phyloP scores from a whole-genome alignment of 2,797 vertebrate species.

The Anabacerthia variegaticeps region DNA sequence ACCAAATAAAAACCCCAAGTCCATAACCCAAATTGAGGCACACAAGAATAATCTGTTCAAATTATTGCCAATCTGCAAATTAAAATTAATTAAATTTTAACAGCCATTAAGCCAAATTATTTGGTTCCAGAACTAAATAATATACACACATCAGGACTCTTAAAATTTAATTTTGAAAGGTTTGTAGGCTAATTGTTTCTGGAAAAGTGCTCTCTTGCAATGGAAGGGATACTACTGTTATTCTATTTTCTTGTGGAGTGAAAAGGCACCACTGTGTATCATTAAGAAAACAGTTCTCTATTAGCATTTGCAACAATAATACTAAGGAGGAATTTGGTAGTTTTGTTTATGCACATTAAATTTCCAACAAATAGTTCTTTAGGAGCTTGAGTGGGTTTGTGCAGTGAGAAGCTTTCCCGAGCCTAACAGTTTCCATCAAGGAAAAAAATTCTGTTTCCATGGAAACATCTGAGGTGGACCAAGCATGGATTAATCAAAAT shows the following conservation, averaged over 20 bases:
- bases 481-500: conserved; percentile 83
- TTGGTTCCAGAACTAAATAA: neutral
- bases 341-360: conserved; percentile 69
- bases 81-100: neutral
- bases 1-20: neutral
- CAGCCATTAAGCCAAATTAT: neutral
- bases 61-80: neutral
- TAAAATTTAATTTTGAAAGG: neutral
- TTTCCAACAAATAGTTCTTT: conserved; percentile 71
- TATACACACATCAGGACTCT: neutral
- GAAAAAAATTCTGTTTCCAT: conserved; percentile 79
- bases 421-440: conserved; percentile 74
- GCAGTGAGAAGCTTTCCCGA: conserved; percentile 64
- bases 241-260: neutral
- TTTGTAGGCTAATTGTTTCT: neutral
- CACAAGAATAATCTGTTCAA: neutral
- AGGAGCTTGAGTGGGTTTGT: conserved; percentile 62
- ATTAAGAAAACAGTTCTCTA: conserved; percentile 69
- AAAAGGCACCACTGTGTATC: conserved; percentile 53
- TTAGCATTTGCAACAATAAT: conserved; percentile 52
- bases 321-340: conserved; percentile 61
- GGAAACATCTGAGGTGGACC: conserved; percentile 79
- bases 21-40: neutral
- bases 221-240: neutral
- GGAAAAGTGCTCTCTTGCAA: neutral